A percentile compares a stretch with the other conserved stretches of the same genome.
phyloP scores from a whole-genome alignment of 2,113 vertebrate genomes.

The Fregetta grallaria region DNA sequence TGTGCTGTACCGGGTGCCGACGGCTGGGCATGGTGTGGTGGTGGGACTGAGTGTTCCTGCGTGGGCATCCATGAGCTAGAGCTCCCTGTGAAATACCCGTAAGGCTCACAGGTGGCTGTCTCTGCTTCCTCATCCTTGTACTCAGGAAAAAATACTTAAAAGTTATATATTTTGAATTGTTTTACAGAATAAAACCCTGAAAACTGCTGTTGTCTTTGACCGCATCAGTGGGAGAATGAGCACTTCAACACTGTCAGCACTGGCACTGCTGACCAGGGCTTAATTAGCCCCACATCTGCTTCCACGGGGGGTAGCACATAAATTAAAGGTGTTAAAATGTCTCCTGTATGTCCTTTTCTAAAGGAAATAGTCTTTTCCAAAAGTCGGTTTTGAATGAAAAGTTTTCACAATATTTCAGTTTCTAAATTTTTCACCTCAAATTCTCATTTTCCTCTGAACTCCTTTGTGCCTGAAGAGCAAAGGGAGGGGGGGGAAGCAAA shows the following conservation, averaged over 20 bases:
- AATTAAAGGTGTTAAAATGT: not conserved
- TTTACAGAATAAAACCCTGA: not conserved
- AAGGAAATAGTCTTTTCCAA: not conserved
- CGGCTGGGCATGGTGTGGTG: no score
- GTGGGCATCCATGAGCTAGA: not conserved
- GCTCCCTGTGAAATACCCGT: not conserved
- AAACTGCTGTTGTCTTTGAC: not conserved
- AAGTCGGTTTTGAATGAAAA: not conserved
- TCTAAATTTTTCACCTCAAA: not conserved
- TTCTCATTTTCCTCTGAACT: not conserved
- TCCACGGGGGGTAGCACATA: fast-evolving
- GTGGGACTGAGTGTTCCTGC: not conserved
- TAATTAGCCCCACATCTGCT: not conserved
- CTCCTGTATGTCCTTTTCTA: not conserved
- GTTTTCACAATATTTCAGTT: not conserved
- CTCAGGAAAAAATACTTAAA: not conserved
- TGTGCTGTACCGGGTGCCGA: not conserved
- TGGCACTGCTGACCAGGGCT: not conserved
- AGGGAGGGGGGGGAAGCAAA: not conserved
- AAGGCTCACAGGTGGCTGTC: not conserved
- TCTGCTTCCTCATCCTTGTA: not conserved
- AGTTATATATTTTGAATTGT: not conserved
- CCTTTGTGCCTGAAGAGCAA: not conserved
- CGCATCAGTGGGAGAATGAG: not conserved
- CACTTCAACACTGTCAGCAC: not conserved